Evolutionary conservation across 1,140 invertebrate genomes (phyloP).

Genomic region (Ridgeia piscesae): DNA sequence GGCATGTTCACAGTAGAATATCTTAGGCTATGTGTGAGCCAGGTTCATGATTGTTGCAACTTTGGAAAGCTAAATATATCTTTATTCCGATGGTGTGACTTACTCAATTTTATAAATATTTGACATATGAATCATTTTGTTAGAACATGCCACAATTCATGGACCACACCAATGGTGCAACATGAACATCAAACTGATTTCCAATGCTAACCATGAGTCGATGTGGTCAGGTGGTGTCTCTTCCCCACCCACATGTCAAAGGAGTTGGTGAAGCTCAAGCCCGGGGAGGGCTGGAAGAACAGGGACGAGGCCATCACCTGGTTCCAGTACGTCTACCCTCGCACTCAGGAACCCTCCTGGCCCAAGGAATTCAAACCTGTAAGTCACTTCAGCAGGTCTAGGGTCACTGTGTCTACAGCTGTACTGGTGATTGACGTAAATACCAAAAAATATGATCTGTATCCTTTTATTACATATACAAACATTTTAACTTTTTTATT

Average conservation of each 20-base stretch:
- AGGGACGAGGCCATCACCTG: conserved; percentile 97
- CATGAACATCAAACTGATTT: no score
- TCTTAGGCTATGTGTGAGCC: no score
- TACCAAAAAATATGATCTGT: neutral
- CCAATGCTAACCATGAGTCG: no score
- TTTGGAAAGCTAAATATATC: no score
- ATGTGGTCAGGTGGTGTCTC: conserved; percentile 81
- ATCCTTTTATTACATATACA: neutral
- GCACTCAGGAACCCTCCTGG: conserved; percentile 85
- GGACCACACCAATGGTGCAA: no score
- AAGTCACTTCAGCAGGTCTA: conserved; percentile 39
- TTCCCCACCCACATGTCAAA: conserved; percentile 96
- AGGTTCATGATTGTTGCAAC: no score
- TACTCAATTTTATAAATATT: no score
- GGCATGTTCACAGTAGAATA: no score
- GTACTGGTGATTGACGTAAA: neutral
- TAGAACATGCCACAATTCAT: no score
- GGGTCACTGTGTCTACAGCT: neutral
- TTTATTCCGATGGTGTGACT: no score
- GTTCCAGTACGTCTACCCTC: conserved; percentile 96
- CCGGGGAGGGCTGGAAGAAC: conserved; percentile 89
- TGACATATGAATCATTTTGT: no score
- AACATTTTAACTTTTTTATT: neutral
- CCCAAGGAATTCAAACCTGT: conserved; percentile 87
- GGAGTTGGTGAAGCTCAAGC: conserved; percentile 88